Conservation (phyloP, 2,888 invertebrate genomes). For the Conistra vaccinii region DNA sequence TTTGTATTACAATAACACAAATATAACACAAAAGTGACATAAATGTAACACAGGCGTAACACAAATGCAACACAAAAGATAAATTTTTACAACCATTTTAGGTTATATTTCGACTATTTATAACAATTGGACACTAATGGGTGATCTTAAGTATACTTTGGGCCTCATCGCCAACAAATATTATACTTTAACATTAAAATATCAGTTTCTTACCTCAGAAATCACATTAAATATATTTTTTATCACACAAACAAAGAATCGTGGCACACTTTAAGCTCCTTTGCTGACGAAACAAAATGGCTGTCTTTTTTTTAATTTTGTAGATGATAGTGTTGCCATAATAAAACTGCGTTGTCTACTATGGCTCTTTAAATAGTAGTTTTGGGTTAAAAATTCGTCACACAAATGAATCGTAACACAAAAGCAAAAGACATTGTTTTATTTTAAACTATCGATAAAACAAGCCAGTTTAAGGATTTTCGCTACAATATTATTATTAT, state of each 20-base stretch:
- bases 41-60: not conserved
- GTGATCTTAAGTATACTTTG: no score
- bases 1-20: not conserved
- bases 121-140: no score
- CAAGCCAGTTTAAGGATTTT: constrained; percentile 23
- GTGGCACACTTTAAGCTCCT: no score
- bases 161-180: no score
- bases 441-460: constrained; percentile 29
- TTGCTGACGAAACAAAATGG: no score
- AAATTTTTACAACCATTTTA: not conserved
- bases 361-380: constrained; percentile 21
- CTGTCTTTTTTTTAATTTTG: no score
- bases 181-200: no score
- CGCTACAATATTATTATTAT: constrained; percentile 42
- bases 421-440: constrained; percentile 38
- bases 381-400: constrained; percentile 40
- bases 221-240: no score
- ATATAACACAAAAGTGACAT: not conserved
- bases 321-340: no score
- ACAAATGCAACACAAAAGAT: not conserved
- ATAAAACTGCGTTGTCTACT: no score
- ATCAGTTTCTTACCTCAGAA: no score
- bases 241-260: no score
- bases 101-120: not conserved
- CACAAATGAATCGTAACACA: constrained; percentile 43